These are phyloP conservation scores for Callyntrura guangdongensis DNA, from an alignment of 2,888 invertebrate genomes.

Conservation along the genomic window DNA sequence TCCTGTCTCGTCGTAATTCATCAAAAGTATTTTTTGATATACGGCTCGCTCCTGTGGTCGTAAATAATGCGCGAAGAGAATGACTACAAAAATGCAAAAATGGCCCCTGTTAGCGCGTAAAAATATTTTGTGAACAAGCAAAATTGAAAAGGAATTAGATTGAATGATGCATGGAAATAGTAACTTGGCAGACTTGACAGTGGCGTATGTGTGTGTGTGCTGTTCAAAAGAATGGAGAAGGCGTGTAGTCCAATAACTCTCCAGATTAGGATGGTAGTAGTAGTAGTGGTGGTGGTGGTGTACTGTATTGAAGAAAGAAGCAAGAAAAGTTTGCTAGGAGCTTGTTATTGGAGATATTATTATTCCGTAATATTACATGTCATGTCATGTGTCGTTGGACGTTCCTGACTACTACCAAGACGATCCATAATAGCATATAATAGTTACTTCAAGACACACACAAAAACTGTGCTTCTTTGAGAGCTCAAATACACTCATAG, in stretches of 20 bases:
- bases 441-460: not conserved
- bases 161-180: constrained; percentile 46
- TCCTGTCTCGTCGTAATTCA: constrained; percentile 10
- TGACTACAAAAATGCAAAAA: not conserved
- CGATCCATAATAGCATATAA: constrained; percentile 15
- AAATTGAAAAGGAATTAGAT: constrained; percentile 38
- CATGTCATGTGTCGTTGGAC: constrained; percentile 56
- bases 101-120: not conserved
- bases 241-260: not conserved
- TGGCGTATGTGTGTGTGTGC: too few species aligned
- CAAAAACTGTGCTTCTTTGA: not conserved
- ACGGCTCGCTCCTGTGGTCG: not conserved
- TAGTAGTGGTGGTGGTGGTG: not conserved
- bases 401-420: constrained; percentile 23
- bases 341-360: constrained; percentile 33
- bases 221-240: not conserved
- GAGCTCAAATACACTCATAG: not conserved
- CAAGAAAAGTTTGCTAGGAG: not conserved
- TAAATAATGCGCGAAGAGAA: constrained; percentile 15
- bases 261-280: not conserved
- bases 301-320: not conserved
- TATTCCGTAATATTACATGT: constrained; percentile 49
- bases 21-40: constrained; percentile 18
- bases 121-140: constrained; percentile 1
- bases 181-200: not conserved